phyloP scores from a whole-genome alignment of 2,888 invertebrate genomes.

The Timandra comae region DNA sequence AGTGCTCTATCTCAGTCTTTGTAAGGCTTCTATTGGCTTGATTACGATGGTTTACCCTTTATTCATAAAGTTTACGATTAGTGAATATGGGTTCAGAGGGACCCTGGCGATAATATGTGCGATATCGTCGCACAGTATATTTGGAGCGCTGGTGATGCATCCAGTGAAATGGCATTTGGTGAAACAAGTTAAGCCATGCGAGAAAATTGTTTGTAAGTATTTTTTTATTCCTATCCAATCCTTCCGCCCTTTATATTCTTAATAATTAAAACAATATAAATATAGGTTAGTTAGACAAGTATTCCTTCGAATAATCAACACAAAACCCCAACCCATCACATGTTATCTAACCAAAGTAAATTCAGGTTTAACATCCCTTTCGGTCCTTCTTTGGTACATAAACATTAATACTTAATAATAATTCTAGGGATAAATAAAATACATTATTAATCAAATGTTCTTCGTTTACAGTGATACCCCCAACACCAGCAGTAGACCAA shows the following conservation, averaged over 20 bases:
- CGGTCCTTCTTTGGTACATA: too few species aligned
- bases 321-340: too few species aligned
- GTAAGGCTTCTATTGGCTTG: constrained; percentile 82
- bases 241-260: too few species aligned
- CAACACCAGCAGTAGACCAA: constrained; percentile 58
- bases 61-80: constrained; percentile 79
- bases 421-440: too few species aligned
- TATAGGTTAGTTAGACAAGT: too few species aligned
- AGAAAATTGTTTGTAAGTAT: constrained; percentile 64
- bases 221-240: too few species aligned
- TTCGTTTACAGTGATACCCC: constrained; percentile 58
- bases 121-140: constrained; percentile 80
- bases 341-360: too few species aligned
- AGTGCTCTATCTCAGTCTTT: constrained; percentile 81
- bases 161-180: constrained; percentile 85
- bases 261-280: too few species aligned
- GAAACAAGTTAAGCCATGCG: constrained; percentile 53
- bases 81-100: constrained; percentile 82
- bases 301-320: too few species aligned
- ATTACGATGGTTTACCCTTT: constrained; percentile 82
- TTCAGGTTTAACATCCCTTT: too few species aligned
- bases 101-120: constrained; percentile 82
- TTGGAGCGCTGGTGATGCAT: constrained; percentile 82
- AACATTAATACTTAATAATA: too few species aligned
- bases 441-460: too few species aligned